A percentile compares a stretch with the other conserved stretches of the same genome.
These are phyloP conservation scores for Mohoua ochrocephala DNA, from an alignment of 2,113 vertebrate species.

Conservation along the genomic window DNA sequence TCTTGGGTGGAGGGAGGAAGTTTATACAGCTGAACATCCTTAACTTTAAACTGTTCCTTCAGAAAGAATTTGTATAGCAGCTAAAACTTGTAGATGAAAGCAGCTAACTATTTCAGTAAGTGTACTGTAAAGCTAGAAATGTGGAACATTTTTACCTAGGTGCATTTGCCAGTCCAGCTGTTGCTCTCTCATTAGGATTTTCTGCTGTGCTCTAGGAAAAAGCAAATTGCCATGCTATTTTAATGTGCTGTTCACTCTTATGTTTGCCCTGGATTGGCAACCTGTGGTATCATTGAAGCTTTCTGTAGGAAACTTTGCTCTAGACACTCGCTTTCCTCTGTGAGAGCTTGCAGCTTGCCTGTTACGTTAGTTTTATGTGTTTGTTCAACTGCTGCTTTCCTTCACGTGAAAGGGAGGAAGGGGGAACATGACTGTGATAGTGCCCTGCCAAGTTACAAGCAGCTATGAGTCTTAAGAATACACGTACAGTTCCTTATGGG, in stretches of 20 bases:
- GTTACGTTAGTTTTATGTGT: not conserved
- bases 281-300: not conserved
- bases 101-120: not conserved
- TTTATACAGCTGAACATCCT: constrained; percentile 45
- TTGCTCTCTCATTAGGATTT: not conserved
- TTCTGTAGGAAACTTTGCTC: not conserved
- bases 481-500: not conserved
- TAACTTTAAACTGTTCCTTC: constrained; percentile 29
- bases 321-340: not conserved
- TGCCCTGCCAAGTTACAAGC: not conserved
- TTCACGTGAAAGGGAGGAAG: not conserved
- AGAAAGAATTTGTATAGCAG: constrained; percentile 1
- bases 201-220: not conserved
- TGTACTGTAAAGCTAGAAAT: not conserved
- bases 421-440: not conserved
- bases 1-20: not conserved
- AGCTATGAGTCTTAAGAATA: not conserved
- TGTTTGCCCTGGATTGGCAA: not conserved
- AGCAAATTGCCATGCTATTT: not conserved
- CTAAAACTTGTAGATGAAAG: not conserved
- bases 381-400: not conserved
- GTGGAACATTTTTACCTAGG: not conserved
- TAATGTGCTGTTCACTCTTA: accelerated
- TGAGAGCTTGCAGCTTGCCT: not conserved
- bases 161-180: not conserved